These are phyloP conservation scores for Oxyscelio sp. DNA, from an alignment of 2,888 invertebrate genomes.

Conservation along the genomic window DNA sequence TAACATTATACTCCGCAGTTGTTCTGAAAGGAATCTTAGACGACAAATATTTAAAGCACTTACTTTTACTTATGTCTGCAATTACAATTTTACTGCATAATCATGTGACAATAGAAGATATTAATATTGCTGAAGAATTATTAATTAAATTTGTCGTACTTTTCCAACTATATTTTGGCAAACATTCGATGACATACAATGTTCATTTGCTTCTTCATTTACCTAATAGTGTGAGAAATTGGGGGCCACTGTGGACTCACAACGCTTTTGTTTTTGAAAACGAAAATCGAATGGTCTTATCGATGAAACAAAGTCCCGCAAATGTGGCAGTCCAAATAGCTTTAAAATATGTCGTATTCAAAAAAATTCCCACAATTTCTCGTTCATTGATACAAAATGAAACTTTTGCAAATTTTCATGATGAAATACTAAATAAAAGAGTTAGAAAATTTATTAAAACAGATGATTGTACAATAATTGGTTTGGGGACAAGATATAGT, in stretches of 20 bases:
- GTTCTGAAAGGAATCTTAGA: neutral
- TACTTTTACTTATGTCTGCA: neutral
- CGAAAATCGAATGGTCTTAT: constrained; percentile 32
- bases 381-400: neutral
- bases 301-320: constrained; percentile 7
- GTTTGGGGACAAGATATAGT: neutral
- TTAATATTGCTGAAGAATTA: neutral
- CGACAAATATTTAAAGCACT: neutral
- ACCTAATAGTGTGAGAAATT: neutral
- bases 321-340: constrained; percentile 17
- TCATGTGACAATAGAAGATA: neutral
- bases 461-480: neutral
- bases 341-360: neutral
- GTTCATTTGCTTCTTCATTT: neutral
- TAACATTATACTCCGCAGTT: neutral
- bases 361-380: neutral
- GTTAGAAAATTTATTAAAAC: neutral
- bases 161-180: neutral
- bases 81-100: neutral
- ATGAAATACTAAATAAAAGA: neutral
- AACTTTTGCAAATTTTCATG: neutral
- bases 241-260: neutral
- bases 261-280: constrained; percentile 33
- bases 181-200: neutral
- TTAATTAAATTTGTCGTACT: neutral